A percentile compares a stretch with the other conserved stretches of the same genome.
phyloP scores from a whole-genome alignment of 37 sponge, comb jelly and placozoan species.

The Beroe ovata region DNA sequence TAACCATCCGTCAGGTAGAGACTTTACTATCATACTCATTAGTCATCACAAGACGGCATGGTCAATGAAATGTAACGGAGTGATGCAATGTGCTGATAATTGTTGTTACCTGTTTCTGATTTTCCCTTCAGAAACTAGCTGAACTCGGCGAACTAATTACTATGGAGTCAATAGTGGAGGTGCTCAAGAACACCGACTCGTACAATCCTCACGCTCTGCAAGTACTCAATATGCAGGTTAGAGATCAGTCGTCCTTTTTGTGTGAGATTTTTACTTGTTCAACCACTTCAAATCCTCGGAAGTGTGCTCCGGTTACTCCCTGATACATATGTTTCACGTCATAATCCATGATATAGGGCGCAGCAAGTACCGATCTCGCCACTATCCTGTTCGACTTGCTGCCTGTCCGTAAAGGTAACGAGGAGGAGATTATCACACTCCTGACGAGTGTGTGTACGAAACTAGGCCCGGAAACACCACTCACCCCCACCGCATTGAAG shows the following conservation, averaged over 20 bases:
- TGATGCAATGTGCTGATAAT: too few relatives aligned
- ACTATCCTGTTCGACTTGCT: conserved; percentile 37
- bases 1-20: conserved; percentile 32
- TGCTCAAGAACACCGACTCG: background rate
- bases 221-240: conserved; percentile 43
- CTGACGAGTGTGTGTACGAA: conserved; percentile 28
- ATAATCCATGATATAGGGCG: too few relatives aligned
- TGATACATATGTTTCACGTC: too few relatives aligned
- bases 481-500: conserved; percentile 36
- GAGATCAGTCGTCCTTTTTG: too few relatives aligned
- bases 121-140: conserved; percentile 26
- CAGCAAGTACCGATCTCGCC: conserved; percentile 22
- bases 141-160: background rate
- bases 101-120: too few relatives aligned
- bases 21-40: too few relatives aligned
- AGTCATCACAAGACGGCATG: too few relatives aligned
- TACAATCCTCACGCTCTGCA: conserved; percentile 19
- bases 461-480: background rate
- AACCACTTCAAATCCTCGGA: too few relatives aligned
- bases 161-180: background rate
- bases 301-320: too few relatives aligned
- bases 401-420: conserved; percentile 7
- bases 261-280: too few relatives aligned
- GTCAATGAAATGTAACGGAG: too few relatives aligned
- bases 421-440: conserved; percentile 37